Evolutionary conservation across 1,140 invertebrate species (phyloP).

Genomic region (Hycleus phaleratus): DNA sequence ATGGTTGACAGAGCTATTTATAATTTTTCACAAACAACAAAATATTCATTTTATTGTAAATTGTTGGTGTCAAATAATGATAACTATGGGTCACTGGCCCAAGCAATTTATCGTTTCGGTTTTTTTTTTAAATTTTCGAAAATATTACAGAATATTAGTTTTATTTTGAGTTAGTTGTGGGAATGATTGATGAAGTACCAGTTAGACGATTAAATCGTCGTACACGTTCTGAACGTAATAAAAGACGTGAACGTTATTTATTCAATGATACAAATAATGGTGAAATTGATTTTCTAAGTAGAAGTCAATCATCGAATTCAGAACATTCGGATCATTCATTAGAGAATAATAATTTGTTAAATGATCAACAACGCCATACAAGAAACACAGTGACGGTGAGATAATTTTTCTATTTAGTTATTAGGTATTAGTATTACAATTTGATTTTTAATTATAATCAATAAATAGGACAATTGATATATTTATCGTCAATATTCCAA

Average conservation of each 20-base stretch:
- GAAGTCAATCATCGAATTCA: constrained; percentile 13
- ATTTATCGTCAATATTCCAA: no score
- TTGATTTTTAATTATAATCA: no score
- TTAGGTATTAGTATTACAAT: no score
- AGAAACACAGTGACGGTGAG: not conserved
- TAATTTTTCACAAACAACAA: no score
- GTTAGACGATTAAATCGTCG: constrained; percentile 25
- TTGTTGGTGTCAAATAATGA: constrained; percentile 6
- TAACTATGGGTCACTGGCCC: constrained; percentile 10
- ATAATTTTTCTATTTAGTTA: no score
- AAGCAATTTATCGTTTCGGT: constrained; percentile 5
- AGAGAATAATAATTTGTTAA: constrained; percentile 12
- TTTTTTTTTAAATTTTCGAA: not conserved
- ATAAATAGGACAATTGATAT: no score
- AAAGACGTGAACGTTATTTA: constrained; percentile 33
- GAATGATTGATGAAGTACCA: constrained; percentile 21
- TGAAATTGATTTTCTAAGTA: constrained; percentile 10
- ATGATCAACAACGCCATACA: not conserved
- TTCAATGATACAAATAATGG: constrained; percentile 18
- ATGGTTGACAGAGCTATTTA: no score
- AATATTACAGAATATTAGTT: constrained; percentile 1
- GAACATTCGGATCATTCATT: not conserved
- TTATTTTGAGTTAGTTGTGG: not conserved
- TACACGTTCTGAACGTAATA: constrained; percentile 33
- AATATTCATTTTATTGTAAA: no score